phyloP scores from a whole-genome alignment of 2,888 invertebrate species.

The Cremastinae sp. region DNA sequence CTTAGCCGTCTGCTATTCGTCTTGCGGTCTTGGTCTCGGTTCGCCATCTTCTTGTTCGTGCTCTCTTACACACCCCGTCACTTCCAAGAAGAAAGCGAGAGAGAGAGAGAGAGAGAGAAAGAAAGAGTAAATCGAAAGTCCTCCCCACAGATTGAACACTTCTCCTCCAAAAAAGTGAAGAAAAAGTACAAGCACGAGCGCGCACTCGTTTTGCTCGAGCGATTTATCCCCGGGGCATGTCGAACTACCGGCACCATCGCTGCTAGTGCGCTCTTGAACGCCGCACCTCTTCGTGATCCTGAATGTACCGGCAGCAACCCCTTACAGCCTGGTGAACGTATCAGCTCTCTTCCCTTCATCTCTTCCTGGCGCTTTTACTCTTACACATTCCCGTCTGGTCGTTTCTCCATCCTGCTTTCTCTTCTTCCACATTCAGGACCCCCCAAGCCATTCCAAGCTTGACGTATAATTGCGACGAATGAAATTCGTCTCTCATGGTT shows the following conservation, averaged over 20 bases:
- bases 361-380: conserved; percentile 32
- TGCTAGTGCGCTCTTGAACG: conserved; percentile 49
- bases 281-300: conserved; percentile 9
- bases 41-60: conserved; percentile 27
- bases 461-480: conserved; percentile 71
- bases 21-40: conserved; percentile 34
- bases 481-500: conserved; percentile 69
- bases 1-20: conserved; percentile 58
- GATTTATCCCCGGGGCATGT: conserved; percentile 63
- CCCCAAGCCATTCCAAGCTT: conserved; percentile 28
- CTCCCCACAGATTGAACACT: conserved; percentile 71
- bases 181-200: conserved; percentile 58
- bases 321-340: conserved; percentile 46
- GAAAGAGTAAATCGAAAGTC: conserved; percentile 62
- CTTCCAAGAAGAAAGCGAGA: conserved; percentile 4
- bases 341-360: conserved; percentile 35
- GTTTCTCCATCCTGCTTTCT: conserved; percentile 4
- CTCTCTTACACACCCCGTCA: conserved; percentile 25
- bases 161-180: conserved; percentile 61
- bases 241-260: conserved; percentile 46
- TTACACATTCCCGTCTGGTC: conserved; percentile 25
- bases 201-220: conserved; percentile 52
- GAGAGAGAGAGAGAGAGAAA: conserved; percentile 39
- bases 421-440: conserved; percentile 5
- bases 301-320: conserved; percentile 28